These are phyloP conservation scores for Drymodes brunneopygia DNA, from an alignment of 2,113 vertebrate genomes.

Conservation along the genomic window DNA sequence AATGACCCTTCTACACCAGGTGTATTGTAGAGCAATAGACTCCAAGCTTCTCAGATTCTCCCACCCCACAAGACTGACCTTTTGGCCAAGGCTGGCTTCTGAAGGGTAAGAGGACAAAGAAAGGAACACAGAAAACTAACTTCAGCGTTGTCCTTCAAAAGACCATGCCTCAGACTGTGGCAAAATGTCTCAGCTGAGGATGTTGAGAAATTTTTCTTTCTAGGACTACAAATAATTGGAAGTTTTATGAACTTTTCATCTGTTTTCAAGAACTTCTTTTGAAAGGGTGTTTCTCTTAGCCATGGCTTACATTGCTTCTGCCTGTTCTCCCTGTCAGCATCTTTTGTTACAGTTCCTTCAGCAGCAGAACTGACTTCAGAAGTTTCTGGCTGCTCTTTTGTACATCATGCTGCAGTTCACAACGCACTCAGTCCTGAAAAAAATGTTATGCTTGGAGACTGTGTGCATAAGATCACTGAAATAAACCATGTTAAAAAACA, in stretches of 20 bases:
- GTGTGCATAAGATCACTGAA: not conserved
- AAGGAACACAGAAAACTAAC: not conserved
- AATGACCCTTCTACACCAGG: not conserved
- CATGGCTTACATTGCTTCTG: not conserved
- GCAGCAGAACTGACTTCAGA: not conserved
- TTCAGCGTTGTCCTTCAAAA: not conserved
- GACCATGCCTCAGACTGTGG: not conserved
- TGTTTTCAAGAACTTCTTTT: not conserved
- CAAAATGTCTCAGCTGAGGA: not conserved
- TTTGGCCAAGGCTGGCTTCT: not conserved
- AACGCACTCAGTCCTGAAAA: not conserved
- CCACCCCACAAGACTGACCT: not conserved
- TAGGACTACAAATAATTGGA: not conserved
- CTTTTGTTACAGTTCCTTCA: not conserved
- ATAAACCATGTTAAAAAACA: not conserved
- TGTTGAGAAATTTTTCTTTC: not conserved
- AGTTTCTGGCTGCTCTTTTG: not conserved
- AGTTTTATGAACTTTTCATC: not conserved
- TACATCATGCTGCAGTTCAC: not conserved
- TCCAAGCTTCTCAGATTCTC: not conserved
- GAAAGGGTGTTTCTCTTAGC: not conserved
- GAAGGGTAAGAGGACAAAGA: not conserved
- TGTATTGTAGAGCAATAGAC: not conserved
- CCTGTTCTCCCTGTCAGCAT: not conserved
- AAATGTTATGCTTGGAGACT: not conserved